phyloP scores from a whole-genome alignment of 1,140 invertebrate genomes.

The Gryllus bimaculatus region DNA sequence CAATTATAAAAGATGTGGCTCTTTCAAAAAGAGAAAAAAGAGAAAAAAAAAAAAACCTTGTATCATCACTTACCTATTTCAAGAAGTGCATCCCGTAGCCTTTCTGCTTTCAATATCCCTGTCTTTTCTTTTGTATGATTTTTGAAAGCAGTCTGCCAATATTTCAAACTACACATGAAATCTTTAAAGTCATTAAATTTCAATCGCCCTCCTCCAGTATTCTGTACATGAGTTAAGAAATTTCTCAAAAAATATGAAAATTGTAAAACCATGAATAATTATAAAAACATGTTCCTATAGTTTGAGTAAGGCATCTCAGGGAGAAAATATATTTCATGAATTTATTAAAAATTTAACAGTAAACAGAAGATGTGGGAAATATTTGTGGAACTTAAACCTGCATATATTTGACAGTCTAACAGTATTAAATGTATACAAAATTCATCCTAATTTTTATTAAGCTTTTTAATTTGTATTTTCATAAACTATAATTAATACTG shows the following conservation, averaged over 20 bases:
- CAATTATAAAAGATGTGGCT: neutral
- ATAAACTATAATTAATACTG: neutral
- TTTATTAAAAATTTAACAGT: too few relatives aligned
- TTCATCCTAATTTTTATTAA: too few relatives aligned
- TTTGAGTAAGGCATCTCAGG: too few relatives aligned
- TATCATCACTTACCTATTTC: slow-evolving; percentile 56
- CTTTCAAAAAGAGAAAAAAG: neutral
- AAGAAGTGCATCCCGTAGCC: slow-evolving; percentile 68
- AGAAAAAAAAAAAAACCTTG: slow-evolving; percentile 7
- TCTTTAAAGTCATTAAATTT: slow-evolving; percentile 84
- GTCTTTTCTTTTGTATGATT: slow-evolving; percentile 85
- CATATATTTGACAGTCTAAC: too few relatives aligned
- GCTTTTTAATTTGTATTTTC: too few relatives aligned
- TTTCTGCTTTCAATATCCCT: slow-evolving; percentile 78
- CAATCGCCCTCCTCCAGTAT: slow-evolving; percentile 66
- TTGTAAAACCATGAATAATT: too few relatives aligned
- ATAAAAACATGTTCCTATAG: too few relatives aligned
- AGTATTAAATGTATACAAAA: too few relatives aligned
- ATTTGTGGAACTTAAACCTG: too few relatives aligned
- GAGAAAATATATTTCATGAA: too few relatives aligned
- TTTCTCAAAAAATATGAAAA: neutral
- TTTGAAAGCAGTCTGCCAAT: slow-evolving; percentile 85
- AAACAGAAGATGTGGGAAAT: too few relatives aligned
- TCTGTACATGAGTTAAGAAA: slow-evolving; percentile 39
- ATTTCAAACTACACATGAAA: slow-evolving; percentile 82